Evolutionary conservation across 2,797 vertebrate species (phyloP), one percentile per base, ranked within the genome.

Genomic region (Enteromius radiatus): DNA sequence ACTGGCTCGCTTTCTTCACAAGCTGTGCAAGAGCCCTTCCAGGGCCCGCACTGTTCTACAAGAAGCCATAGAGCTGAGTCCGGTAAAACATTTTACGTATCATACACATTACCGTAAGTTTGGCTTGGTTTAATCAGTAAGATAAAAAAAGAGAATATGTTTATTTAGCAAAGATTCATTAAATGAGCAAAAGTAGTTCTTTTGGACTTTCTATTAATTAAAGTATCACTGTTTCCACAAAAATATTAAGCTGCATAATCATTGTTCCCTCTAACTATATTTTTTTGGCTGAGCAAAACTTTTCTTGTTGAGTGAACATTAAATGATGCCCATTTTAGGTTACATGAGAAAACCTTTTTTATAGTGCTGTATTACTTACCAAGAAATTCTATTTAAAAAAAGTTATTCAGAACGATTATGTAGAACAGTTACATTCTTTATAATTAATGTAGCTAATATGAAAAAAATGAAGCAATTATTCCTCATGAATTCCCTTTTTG

Each of bases 11-110:
- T 91, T 95, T 84, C 90, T 96, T 68, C 89, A 94, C 15, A 97
- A 95, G 82, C 90, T 96, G 65, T 90, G 91, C 89, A 91, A 92
- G 56, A 92, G 94, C 87, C 83, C 91, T 1, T 88, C 87, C 75
- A 93, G 89, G 38, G 96, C 96, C 3, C 92, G 95, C 1, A 76
- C 77, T 4, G 93, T 96, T 52, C 88, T 97, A 21, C 89, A 94
- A 61, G 95, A 96, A 3, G 96, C 96, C 0, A 91, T 97, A 70
- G 95, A 96, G 80, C 94, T 95, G 21, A 95, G 96, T 85, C 95
- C 95, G 88, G 96, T 97, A 89, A 95, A 93, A 8, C 19, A 38
- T 75, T 38, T 75, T 5, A n/a, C 12, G 23, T 75, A 23, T 56
- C 38, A 26, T 12, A 75, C 14, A 5, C 49, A 36, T 11, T 36